Conservation (phyloP, 1,140 invertebrate species). For the Atta colombica region DNA sequence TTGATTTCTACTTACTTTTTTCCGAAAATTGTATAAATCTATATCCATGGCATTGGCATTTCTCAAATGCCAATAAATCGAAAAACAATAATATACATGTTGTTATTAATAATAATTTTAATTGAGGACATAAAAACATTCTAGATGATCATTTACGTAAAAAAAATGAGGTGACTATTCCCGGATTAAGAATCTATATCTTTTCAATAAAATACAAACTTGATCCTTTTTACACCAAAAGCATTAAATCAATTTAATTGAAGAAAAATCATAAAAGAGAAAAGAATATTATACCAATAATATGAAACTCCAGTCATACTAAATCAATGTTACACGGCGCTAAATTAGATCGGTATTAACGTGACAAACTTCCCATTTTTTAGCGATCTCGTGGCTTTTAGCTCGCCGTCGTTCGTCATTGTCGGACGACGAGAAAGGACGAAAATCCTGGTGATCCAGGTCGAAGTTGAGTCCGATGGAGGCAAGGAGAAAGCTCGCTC, state of each 20-base stretch:
- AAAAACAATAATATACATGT: no score
- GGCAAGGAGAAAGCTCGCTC: conserved; percentile 23
- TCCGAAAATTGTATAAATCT: no score
- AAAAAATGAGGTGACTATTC: no score
- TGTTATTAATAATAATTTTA: no score
- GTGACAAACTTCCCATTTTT: conserved; percentile 54
- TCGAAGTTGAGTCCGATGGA: conserved; percentile 11
- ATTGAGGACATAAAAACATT: no score
- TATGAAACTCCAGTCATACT: not conserved
- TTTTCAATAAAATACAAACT: not conserved
- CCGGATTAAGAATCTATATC: not conserved
- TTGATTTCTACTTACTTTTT: no score
- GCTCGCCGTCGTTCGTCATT: conserved; percentile 49
- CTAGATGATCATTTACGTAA: no score
- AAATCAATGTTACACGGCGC: conserved; percentile 52
- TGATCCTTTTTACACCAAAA: not conserved
- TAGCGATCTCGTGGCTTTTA: conserved; percentile 26
- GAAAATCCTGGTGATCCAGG: conserved; percentile 56
- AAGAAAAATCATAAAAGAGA: not conserved
- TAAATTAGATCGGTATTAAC: conserved; percentile 59
- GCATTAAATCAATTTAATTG: not conserved
- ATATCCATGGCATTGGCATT: no score
- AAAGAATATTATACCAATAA: conserved; percentile 21
- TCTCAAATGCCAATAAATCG: no score
- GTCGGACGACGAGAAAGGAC: conserved; percentile 28